These are phyloP conservation scores for Nymphalis urticae DNA, from an alignment of 2,888 invertebrate genomes.

Conservation along the genomic window DNA sequence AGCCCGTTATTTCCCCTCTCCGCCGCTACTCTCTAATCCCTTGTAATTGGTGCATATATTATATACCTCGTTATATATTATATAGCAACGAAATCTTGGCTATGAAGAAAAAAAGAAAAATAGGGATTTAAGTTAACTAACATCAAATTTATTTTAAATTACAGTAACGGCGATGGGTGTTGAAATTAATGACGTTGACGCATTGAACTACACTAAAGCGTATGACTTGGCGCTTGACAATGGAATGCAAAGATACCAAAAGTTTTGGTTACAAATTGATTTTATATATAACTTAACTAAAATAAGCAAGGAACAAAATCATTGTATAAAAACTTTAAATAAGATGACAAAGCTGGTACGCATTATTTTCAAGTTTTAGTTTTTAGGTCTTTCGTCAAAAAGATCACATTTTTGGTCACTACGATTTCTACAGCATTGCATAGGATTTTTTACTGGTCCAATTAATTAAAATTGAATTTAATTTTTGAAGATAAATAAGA, in stretches of 20 bases:
- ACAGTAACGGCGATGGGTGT: constrained; percentile 2
- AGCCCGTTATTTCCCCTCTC: too few species aligned
- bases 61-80: too few species aligned
- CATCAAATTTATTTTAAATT: not conserved
- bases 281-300: not conserved
- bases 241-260: not conserved
- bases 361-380: not conserved
- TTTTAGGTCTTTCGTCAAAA: not conserved
- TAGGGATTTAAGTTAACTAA: too few species aligned
- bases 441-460: too few species aligned
- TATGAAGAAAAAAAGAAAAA: too few species aligned
- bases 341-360: not conserved
- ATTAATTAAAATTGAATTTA: too few species aligned
- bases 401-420: not conserved
- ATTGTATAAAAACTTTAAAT: not conserved
- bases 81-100: too few species aligned
- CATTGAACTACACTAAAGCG: not conserved
- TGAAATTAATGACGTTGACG: not conserved
- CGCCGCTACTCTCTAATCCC: too few species aligned
- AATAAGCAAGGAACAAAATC: not conserved
- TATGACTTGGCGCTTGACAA: not conserved
- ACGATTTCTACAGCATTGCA: too few species aligned
- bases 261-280: not conserved
- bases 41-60: too few species aligned
- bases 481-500: too few species aligned